Base-by-base conservation (phyloP, 2,888 invertebrate genomes). In the Epistrophe grossulariae region DNA sequence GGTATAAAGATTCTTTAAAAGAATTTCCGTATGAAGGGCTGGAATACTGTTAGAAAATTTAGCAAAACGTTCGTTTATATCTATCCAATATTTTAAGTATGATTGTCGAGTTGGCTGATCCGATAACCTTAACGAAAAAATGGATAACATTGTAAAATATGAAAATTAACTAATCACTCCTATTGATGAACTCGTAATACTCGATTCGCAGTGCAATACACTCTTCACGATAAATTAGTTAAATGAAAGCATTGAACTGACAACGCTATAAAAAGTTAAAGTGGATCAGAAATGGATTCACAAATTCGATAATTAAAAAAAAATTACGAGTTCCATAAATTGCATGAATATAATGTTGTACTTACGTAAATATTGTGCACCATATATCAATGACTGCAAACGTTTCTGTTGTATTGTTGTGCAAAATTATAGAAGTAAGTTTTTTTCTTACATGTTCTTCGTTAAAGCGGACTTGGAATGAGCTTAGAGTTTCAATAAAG, bases 291-390 rank as follows among this genome's bases (percentile, higher is more conserved):
- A 31, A 31, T 31, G 31, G 31, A 7, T 2, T 24, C 24, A 24
- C 24, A 24, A 24, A 24, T 2, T 24, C 24, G 5, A 31, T 31
- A 31, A 31, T 31, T 31, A 24, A 24, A 31, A 4, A 7, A 31
- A 31, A 0, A 31, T 7, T 31, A 5, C 31, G 6, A 31, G 7
- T 31, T 7, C 3, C 4, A 31, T 31, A 2, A 31, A 4, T 5
- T 31, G 6, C 35, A 35, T 35, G 35, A 35, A 6, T 35, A 7
- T 6, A 35, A 35, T 35, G 8, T 9, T 9, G 35, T 9, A 50
- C 50, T 24, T 52, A 85, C 85, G 50, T 78, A 43, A 78, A 85
- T 13, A 50, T 19, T 8, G 60, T 78, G 50, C 81, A 73, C 70
- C 62, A 85, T 19, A 85, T 45, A 11, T 85, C 81, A 15, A 81